Base-by-base conservation (phyloP, 2,888 invertebrate genomes). In the Apodemia zela region DNA sequence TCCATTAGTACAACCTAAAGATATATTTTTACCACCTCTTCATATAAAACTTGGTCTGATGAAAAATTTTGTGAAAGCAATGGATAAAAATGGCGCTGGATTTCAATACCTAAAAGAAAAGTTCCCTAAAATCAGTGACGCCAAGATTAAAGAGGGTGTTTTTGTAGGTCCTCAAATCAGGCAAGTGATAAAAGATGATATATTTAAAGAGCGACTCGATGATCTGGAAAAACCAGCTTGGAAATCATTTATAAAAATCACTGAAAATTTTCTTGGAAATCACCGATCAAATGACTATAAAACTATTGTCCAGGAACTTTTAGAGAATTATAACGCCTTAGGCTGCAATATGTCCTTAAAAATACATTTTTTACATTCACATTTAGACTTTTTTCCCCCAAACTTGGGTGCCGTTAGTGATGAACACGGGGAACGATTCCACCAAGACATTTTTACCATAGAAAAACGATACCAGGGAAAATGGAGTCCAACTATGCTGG, bases 191-290 rank as follows among this genome's bases (percentile, higher is more conserved):
- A 47, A 47, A 47, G 2, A n/a, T 60, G 62, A 66, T 29, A 65
- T 62, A n/a, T n/a, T 63, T 47, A 13, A 47, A 47, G 47, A 47
- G n/a, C n/a, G 64, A 61, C 61, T 68, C 35, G 61, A 61, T 64
- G 25, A 66, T 63, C 51, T 67, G n/a, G 63, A 47, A 47, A 47
- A 47, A 33, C 58, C 35, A 33, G 35, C 33, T 33, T 58, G 63
- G 62, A 63, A 66, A 63, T 68, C 65, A 60, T 66, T 66, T 38
- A 62, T 66, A 63, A 68, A 47, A 63, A 59, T 66, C 11, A 65
- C 61, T 64, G 54, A 3, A n/a, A 65, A 64, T 64, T n/a, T n/a
- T n/a, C n/a, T n/a, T n/a, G n/a, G n/a, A n/a, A n/a, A n/a, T n/a
- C n/a, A n/a, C n/a, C n/a, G n/a, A n/a, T n/a, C n/a, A n/a, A n/a